Percentiles rank a stretch among this genome's conserved stretches.
These are phyloP conservation scores for Trissoscelio sp. DNA, from an alignment of 2,888 invertebrate species.

Conservation along the genomic window DNA sequence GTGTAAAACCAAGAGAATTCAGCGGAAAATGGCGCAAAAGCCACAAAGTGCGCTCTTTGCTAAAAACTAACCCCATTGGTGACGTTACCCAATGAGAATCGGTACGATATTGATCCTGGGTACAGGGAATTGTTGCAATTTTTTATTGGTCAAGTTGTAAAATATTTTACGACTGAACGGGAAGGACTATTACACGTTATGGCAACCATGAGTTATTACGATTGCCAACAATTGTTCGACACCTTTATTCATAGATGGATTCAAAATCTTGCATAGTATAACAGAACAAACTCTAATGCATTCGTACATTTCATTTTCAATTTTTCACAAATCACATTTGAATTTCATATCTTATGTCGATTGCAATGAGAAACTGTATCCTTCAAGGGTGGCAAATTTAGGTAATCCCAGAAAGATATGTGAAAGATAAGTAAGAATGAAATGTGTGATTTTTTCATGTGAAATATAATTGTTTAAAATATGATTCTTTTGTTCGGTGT, in stretches of 20 bases:
- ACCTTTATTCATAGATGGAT: constrained; percentile 70
- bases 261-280: constrained; percentile 58
- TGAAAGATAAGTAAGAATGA: too few species aligned
- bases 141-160: constrained; percentile 76
- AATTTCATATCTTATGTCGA: constrained; percentile 42
- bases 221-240: constrained; percentile 73
- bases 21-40: constrained; percentile 75
- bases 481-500: too few species aligned
- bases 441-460: too few species aligned
- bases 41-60: constrained; percentile 74
- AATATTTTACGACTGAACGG: constrained; percentile 76
- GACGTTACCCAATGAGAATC: constrained; percentile 72
- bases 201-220: constrained; percentile 76
- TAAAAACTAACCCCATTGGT: constrained; percentile 72
- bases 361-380: constrained; percentile 8
- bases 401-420: constrained; percentile 12
- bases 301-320: constrained; percentile 34
- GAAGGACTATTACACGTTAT: constrained; percentile 72
- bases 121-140: constrained; percentile 74
- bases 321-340: constrained; percentile 43
- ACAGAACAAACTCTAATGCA: constrained; percentile 32
- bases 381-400: constrained; percentile 30
- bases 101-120: constrained; percentile 71
- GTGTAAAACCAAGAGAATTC: constrained; percentile 73
- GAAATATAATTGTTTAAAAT: too few species aligned